Evolutionary conservation across 2,113 vertebrate genomes (phyloP).

Genomic region (Callionymus lyra): DNA sequence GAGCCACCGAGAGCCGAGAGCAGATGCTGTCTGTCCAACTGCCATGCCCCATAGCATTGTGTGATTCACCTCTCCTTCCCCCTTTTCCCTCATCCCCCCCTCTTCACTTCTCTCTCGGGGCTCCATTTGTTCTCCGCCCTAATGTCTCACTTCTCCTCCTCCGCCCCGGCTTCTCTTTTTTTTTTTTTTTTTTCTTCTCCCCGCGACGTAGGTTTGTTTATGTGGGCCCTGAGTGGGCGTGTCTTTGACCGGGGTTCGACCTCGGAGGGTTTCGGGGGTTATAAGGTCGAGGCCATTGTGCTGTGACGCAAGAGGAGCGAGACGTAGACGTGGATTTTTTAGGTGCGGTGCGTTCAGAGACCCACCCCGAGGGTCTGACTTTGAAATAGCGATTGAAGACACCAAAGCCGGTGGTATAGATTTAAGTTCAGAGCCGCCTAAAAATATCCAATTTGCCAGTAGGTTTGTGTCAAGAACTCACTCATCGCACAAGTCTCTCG

Average conservation of each 20-base stretch:
- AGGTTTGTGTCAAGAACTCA: slow-evolving; percentile 48
- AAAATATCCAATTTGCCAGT: slow-evolving; percentile 59
- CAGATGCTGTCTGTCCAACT: slow-evolving; percentile 66
- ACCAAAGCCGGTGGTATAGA: slow-evolving; percentile 49
- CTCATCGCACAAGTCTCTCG: too few species aligned
- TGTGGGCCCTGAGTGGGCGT: slow-evolving; percentile 8
- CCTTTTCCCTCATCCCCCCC: slow-evolving; percentile 55
- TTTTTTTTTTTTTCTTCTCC: slow-evolving; percentile 28
- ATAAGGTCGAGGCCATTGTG: slow-evolving; percentile 40
- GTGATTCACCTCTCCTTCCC: slow-evolving; percentile 66
- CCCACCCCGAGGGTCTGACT: slow-evolving; percentile 46
- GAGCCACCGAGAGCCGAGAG: slow-evolving; percentile 53
- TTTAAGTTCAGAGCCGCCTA: slow-evolving; percentile 56
- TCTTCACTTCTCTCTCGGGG: slow-evolving; percentile 56
- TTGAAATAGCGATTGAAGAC: slow-evolving; percentile 47
- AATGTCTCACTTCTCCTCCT: slow-evolving; percentile 49
- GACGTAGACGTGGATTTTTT: slow-evolving; percentile 7
- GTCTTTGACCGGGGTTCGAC: slow-evolving; percentile 48
- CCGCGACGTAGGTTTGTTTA: slow-evolving; percentile 9
- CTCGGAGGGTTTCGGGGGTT: slow-evolving; percentile 41
- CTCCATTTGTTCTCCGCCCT: slow-evolving; percentile 62
- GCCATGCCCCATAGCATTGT: slow-evolving; percentile 63
- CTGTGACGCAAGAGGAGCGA: slow-evolving; percentile 7
- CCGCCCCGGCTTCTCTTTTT: slow-evolving; percentile 22
- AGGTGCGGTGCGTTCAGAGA: slow-evolving; percentile 27